phyloP scores from a whole-genome alignment of 1,140 invertebrate species.

The Trypoxylus dichotomus region DNA sequence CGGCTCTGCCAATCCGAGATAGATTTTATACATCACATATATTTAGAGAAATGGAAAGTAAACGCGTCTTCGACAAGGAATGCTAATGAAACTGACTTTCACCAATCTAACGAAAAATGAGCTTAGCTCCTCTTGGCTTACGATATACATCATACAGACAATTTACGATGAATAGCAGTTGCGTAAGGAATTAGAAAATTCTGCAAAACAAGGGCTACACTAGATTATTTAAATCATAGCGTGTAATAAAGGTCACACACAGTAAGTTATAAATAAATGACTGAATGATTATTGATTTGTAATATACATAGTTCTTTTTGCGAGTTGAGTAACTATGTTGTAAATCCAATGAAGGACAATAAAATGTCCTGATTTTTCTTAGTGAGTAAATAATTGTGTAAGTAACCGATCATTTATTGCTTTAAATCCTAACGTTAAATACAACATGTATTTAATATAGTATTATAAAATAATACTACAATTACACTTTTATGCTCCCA shows the following conservation, averaged over 20 bases:
- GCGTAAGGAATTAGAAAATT: background rate
- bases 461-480: too few relatives aligned
- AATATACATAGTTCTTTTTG: too few relatives aligned
- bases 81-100: constrained; percentile 19
- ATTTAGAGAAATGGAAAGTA: constrained; percentile 23
- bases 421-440: too few relatives aligned
- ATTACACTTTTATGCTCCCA: too few relatives aligned
- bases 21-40: background rate
- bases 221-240: background rate
- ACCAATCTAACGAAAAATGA: background rate
- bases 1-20: background rate
- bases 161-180: background rate
- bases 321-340: too few relatives aligned
- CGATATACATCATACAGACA: background rate
- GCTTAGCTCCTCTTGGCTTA: background rate
- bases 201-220: background rate
- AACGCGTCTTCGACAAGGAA: constrained; percentile 3
- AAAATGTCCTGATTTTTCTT: background rate
- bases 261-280: background rate
- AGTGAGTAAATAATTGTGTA: background rate
- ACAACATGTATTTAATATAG: too few relatives aligned
- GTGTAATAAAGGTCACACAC: background rate
- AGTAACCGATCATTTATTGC: too few relatives aligned
- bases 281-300: too few relatives aligned
- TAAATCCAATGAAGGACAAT: too few relatives aligned